Conservation (phyloP, 1,140 invertebrate genomes). For the Drosophila ananassae region DNA sequence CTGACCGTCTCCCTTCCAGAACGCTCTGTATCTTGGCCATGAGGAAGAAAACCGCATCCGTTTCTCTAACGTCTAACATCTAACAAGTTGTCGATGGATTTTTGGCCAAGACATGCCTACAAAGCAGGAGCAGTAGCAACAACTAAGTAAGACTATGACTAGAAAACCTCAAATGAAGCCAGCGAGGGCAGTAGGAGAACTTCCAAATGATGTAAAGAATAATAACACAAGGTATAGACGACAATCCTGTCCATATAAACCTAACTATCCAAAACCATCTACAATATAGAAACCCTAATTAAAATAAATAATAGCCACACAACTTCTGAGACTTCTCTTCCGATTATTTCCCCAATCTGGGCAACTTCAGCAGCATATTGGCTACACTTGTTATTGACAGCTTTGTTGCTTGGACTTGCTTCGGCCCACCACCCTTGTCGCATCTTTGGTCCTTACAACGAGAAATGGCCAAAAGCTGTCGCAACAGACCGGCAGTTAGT, state of each 20-base stretch:
- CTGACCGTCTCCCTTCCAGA: conserved; percentile 31
- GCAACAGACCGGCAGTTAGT: conserved; percentile 66
- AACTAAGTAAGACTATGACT: conserved; percentile 27
- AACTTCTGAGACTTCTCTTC: conserved; percentile 9
- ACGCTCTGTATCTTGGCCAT: conserved; percentile 9
- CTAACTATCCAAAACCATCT: background rate
- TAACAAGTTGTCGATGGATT: conserved; percentile 67
- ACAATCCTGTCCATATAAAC: too few species aligned
- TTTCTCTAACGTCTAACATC: conserved; percentile 53
- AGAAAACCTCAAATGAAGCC: conserved; percentile 17
- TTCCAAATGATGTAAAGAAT: background rate
- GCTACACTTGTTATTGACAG: conserved; percentile 74
- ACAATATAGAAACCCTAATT: background rate
- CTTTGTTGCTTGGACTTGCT: conserved; percentile 60
- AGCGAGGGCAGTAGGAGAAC: conserved; percentile 9
- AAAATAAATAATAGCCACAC: background rate
- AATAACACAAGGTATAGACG: too few species aligned
- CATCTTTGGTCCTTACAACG: conserved; percentile 23
- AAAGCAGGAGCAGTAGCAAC: conserved; percentile 25
- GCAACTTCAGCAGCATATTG: conserved; percentile 59
- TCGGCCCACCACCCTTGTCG: conserved; percentile 1
- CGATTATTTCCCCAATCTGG: conserved; percentile 33
- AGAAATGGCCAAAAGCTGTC: conserved; percentile 63
- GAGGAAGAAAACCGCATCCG: conserved; percentile 29
- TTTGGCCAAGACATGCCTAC: conserved; percentile 40